phyloP scores from a whole-genome alignment of 2,113 vertebrate species.

The Sakesphorus luctuosus region DNA sequence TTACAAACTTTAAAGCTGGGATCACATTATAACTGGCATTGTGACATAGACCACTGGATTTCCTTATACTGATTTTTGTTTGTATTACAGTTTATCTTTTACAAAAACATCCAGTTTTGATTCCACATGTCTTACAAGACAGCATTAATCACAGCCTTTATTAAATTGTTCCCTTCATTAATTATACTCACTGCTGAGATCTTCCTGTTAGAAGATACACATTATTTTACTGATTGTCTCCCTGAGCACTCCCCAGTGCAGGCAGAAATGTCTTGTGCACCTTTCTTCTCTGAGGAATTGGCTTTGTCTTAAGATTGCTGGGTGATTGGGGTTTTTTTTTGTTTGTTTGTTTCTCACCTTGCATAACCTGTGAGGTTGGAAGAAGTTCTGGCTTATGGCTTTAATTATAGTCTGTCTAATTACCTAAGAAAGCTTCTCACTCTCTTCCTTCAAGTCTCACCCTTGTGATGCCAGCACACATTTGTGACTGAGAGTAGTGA shows the following conservation, averaged over 20 bases:
- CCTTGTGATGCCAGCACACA: neutral
- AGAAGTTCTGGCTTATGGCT: neutral
- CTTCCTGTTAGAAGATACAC: neutral
- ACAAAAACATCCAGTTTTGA: conserved; percentile 46
- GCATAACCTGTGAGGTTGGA: neutral
- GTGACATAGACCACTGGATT: neutral
- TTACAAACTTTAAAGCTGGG: conserved; percentile 11
- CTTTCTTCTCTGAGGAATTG: neutral
- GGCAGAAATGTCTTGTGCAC: neutral
- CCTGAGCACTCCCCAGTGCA: neutral
- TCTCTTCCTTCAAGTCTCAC: neutral
- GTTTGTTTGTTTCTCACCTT: neutral
- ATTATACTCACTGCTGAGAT: neutral
- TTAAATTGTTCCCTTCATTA: neutral
- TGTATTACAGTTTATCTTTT: conserved; percentile 41
- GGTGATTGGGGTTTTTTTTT: no score
- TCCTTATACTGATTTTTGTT: conserved; percentile 10
- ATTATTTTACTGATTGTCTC: neutral
- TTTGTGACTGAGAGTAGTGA: neutral
- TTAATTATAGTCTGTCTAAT: neutral
- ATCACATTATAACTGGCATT: neutral
- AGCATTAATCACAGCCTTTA: neutral
- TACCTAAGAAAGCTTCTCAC: neutral
- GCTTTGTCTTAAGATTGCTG: neutral
- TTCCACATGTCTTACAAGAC: neutral